Conservation (phyloP, 2,113 vertebrate genomes). For the Vidua macroura region DNA sequence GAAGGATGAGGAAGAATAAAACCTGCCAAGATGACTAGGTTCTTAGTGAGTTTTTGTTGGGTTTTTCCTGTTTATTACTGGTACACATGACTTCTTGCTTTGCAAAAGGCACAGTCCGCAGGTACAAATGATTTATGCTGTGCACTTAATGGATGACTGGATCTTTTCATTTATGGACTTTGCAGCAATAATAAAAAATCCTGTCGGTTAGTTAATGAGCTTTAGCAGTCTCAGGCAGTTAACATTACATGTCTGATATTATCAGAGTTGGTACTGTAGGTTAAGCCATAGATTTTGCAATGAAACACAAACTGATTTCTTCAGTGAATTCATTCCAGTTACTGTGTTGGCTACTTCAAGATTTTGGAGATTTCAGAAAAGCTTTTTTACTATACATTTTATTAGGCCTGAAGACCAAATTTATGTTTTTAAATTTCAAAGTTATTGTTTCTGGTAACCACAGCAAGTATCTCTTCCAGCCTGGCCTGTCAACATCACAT, state of each 20-base stretch:
- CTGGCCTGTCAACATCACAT: not conserved
- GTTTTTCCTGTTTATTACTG: not conserved
- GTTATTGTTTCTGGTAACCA: not conserved
- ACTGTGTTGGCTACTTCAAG: fast-evolving
- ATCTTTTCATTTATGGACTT: not conserved
- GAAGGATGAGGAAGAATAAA: not conserved
- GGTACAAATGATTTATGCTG: not conserved
- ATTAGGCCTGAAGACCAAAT: not conserved
- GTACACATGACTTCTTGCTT: not conserved
- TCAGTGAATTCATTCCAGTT: not conserved
- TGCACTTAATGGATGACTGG: not conserved
- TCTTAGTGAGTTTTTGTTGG: not conserved
- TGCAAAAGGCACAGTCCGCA: not conserved
- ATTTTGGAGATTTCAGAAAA: not conserved
- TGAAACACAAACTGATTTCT: not conserved
- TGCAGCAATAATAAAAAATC: not conserved
- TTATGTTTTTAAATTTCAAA: not conserved
- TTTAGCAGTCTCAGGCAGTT: not conserved
- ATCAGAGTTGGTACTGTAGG: not conserved
- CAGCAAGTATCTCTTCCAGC: not conserved
- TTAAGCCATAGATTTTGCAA: not conserved
- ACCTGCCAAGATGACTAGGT: not conserved
- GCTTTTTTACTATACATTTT: not conserved
- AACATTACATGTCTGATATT: not conserved
- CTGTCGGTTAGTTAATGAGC: not conserved